Conservation (phyloP, 2,113 vertebrate species). For the Bungarus multicinctus region DNA sequence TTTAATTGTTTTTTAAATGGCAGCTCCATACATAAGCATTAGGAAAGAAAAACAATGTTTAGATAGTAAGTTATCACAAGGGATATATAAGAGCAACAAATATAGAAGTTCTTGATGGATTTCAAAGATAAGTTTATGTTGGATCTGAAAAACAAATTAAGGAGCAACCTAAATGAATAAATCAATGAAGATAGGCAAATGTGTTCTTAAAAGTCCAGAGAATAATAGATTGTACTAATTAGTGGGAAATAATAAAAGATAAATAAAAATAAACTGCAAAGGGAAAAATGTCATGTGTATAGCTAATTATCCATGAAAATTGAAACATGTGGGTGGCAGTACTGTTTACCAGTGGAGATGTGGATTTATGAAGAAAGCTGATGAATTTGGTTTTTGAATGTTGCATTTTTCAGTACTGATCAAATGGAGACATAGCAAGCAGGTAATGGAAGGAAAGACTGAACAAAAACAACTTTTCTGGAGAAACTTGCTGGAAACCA, state of each 20-base stretch:
- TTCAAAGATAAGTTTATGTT: not conserved
- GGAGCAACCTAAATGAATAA: not conserved
- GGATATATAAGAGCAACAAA: not conserved
- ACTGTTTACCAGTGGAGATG: not conserved
- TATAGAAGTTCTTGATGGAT: not conserved
- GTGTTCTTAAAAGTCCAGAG: not conserved
- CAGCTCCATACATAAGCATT: not conserved
- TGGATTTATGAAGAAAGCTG: not conserved
- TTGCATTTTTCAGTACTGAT: not conserved
- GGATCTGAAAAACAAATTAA: not conserved
- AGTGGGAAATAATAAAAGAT: not conserved
- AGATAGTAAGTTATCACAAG: not conserved
- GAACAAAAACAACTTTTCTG: not conserved
- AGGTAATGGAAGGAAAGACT: not conserved
- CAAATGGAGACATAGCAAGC: not conserved
- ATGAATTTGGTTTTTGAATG: not conserved
- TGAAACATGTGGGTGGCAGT: not conserved
- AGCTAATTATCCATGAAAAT: not conserved
- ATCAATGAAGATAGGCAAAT: not conserved
- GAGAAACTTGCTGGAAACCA: not conserved
- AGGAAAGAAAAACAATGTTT: not conserved
- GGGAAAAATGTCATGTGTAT: not conserved
- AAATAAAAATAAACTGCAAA: not conserved
- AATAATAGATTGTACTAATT: not conserved
- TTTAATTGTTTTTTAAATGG: not conserved